Evolutionary conservation across 2,888 invertebrate genomes (phyloP).

Genomic region (Salticus scenicus): DNA sequence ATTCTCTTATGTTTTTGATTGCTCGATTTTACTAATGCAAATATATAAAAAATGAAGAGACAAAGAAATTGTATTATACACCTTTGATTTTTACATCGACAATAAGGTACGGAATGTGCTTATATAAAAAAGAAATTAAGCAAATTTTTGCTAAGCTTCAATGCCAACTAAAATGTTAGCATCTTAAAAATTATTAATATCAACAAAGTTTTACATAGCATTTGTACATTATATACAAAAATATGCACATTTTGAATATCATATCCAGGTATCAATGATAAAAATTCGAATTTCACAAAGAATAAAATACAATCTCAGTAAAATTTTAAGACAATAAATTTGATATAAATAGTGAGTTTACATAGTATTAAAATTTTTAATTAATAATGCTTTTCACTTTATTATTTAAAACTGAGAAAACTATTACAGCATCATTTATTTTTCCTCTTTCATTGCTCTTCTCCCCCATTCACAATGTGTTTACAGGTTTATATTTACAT

Average conservation of each 20-base stretch:
- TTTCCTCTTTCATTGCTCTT: too few relatives aligned
- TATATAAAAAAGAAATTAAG: not conserved
- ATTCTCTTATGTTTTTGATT: too few relatives aligned
- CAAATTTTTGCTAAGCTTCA: not conserved
- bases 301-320: not conserved
- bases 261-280: not conserved
- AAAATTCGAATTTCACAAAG: not conserved
- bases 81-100: not conserved
- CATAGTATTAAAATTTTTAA: not conserved
- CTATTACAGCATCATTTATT: too few relatives aligned
- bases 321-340: not conserved
- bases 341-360: not conserved
- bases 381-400: not conserved
- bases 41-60: too few relatives aligned
- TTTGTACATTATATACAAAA: not conserved
- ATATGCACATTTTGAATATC: not conserved
- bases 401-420: too few relatives aligned
- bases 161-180: not conserved
- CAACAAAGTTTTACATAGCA: not conserved
- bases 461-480: too few relatives aligned
- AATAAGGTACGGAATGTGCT: not conserved
- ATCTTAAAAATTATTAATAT: not conserved
- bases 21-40: not conserved
- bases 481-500: too few relatives aligned
- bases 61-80: too few relatives aligned